Evolutionary conservation across 2,113 vertebrate genomes (phyloP).

Genomic region (Syrmaticus mikado): DNA sequence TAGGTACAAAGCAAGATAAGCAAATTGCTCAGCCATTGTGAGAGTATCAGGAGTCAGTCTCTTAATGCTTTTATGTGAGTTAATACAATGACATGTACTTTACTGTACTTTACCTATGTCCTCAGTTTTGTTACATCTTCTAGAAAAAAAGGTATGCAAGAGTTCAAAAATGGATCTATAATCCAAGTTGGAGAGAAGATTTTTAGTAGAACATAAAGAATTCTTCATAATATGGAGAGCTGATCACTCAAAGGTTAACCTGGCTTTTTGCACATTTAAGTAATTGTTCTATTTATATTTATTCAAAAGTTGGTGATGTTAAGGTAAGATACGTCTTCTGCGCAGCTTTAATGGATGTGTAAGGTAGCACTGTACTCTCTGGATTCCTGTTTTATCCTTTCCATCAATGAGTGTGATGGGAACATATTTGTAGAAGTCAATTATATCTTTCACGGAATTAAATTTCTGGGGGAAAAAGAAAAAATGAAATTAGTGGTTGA

Average conservation of each 20-base stretch:
- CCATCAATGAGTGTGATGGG: slow-evolving; percentile 88
- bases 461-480: slow-evolving; percentile 82
- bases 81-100: background rate
- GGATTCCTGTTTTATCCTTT: slow-evolving; percentile 69
- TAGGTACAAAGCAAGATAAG: background rate
- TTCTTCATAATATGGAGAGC: background rate
- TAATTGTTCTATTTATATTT: background rate
- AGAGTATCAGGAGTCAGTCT: background rate
- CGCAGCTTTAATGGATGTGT: slow-evolving; percentile 66
- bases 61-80: background rate
- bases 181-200: background rate
- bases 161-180: background rate
- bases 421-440: slow-evolving; percentile 85
- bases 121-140: background rate
- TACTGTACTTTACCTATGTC: background rate
- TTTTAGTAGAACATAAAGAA: background rate
- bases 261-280: background rate
- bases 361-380: slow-evolving; percentile 82
- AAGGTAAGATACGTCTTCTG: background rate
- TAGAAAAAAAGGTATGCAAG: background rate
- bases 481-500: slow-evolving; percentile 7
- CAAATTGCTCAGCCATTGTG: background rate
- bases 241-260: background rate
- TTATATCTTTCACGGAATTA: slow-evolving; percentile 87
- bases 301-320: rapidly evolving